Evolutionary conservation across 2,888 invertebrate species (phyloP).

Genomic region (Noctua pronuba): DNA sequence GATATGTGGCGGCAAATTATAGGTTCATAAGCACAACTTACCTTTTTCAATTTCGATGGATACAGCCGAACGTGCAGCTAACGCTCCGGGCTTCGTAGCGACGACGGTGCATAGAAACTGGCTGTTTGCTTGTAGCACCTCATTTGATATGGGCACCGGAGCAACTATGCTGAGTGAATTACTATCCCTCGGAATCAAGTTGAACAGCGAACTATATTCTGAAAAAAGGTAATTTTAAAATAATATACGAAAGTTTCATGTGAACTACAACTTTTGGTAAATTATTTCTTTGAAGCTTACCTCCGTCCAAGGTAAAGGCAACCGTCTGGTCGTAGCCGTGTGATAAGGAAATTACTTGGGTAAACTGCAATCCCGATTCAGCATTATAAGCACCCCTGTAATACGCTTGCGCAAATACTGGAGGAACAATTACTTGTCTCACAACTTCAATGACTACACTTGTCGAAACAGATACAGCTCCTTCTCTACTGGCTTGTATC

Average conservation of each 20-base stretch:
- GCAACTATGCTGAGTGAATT: conserved; percentile 56
- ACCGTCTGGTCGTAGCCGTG: conserved; percentile 76
- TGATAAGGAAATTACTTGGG: conserved; percentile 69
- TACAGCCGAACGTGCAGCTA: no score
- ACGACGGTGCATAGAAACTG: conserved; percentile 69
- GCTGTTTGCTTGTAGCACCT: conserved; percentile 65
- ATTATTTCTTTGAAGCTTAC: conserved; percentile 59
- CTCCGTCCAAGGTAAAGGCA: conserved; percentile 73
- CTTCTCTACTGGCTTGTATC: conserved; percentile 75
- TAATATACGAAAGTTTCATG: not conserved
- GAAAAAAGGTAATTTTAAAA: conserved; percentile 45
- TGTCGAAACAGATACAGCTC: conserved; percentile 74
- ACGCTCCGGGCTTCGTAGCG: conserved; percentile 54
- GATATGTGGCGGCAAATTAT: no score
- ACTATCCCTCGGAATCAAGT: conserved; percentile 32
- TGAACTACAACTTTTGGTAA: conserved; percentile 14
- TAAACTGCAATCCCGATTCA: conserved; percentile 69
- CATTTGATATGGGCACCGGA: conserved; percentile 58
- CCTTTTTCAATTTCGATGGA: no score
- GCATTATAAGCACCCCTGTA: conserved; percentile 73
- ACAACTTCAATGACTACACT: conserved; percentile 74
- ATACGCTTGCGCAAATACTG: conserved; percentile 73
- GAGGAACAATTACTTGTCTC: conserved; percentile 64
- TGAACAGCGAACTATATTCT: conserved; percentile 68
- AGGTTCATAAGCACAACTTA: no score